Percentiles rank a stretch among this genome's conserved stretches.
phyloP scores from a whole-genome alignment of 2,797 vertebrate species.

The Lepilemur septentrionalis region DNA sequence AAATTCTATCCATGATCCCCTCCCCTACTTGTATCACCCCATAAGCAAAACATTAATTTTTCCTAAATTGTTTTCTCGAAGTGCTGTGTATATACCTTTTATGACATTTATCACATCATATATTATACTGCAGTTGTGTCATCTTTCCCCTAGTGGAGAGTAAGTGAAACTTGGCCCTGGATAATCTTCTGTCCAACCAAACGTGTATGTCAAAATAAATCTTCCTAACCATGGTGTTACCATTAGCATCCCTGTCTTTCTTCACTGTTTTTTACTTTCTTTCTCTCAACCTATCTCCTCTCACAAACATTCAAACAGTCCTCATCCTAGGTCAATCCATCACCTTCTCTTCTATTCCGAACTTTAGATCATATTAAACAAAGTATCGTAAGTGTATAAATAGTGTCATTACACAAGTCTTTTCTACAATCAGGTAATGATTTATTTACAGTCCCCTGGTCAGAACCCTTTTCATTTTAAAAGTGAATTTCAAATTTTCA shows the following conservation, averaged over 20 bases:
- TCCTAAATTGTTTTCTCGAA: not conserved
- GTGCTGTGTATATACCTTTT: not conserved
- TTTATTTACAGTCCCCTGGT: not conserved
- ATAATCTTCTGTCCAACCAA: not conserved
- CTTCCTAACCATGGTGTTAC: not conserved
- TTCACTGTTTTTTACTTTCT: not conserved
- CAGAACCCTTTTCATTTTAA: not conserved
- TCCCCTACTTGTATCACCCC: not conserved
- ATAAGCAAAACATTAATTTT: not conserved
- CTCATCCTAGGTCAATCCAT: not conserved
- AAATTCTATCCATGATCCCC: not conserved
- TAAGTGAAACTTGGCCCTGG: not conserved
- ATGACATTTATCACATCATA: not conserved
- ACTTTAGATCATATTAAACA: not conserved
- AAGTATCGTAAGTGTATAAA: not conserved
- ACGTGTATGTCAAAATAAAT: not conserved
- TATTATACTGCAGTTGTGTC: accelerated
- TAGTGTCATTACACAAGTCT: not conserved
- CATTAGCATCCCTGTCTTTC: not conserved
- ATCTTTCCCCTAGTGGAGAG: not conserved
- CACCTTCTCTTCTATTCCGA: not conserved
- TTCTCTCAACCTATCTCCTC: not conserved
- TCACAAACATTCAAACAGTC: not conserved
- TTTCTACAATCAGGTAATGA: not conserved
- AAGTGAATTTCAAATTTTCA: not conserved